These are phyloP conservation scores for Polyodon spathula DNA, from an alignment of 2,113 vertebrate species.

Conservation along the genomic window DNA sequence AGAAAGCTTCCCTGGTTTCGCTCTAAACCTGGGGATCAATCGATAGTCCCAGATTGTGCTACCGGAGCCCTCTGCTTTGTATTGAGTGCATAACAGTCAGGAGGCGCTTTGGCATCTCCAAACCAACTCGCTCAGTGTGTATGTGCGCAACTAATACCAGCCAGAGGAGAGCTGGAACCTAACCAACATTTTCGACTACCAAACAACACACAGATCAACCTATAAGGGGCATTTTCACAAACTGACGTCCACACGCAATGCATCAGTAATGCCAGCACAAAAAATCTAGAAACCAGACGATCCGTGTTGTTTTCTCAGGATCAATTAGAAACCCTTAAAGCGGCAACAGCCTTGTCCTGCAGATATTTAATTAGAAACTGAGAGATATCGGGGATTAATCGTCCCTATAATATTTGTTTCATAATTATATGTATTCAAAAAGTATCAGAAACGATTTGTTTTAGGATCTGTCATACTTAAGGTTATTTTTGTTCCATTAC, in stretches of 20 bases:
- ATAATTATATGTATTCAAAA: too few relatives aligned
- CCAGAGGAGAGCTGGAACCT: conserved; percentile 22
- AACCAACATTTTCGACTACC: conserved; percentile 29
- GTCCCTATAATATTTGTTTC: too few relatives aligned
- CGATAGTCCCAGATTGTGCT: conserved; percentile 26
- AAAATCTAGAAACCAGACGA: conserved; percentile 25
- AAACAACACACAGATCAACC: conserved; percentile 41
- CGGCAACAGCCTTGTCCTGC: conserved; percentile 13
- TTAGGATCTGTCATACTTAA: too few relatives aligned
- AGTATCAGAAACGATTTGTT: too few relatives aligned
- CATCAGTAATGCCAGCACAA: conserved; percentile 17
- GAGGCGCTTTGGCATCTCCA: conserved; percentile 25
- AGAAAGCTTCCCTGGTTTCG: conserved; percentile 18
- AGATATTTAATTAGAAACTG: conserved; percentile 8
- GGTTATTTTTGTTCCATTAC: too few relatives aligned
- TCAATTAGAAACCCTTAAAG: conserved; percentile 27
- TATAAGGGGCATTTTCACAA: conserved; percentile 34
- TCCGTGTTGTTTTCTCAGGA: conserved; percentile 23
- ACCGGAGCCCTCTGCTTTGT: conserved; percentile 23
- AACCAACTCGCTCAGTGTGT: conserved; percentile 20
- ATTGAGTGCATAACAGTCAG: conserved; percentile 23
- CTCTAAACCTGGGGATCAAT: conserved; percentile 30
- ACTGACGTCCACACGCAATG: conserved; percentile 35
- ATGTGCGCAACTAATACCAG: conserved; percentile 20
- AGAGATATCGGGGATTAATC: conserved; percentile 10